Evolutionary conservation across 2,888 invertebrate genomes (phyloP), one percentile per base, ranked within the genome.

Genomic region (Odontocolon sp.): DNA sequence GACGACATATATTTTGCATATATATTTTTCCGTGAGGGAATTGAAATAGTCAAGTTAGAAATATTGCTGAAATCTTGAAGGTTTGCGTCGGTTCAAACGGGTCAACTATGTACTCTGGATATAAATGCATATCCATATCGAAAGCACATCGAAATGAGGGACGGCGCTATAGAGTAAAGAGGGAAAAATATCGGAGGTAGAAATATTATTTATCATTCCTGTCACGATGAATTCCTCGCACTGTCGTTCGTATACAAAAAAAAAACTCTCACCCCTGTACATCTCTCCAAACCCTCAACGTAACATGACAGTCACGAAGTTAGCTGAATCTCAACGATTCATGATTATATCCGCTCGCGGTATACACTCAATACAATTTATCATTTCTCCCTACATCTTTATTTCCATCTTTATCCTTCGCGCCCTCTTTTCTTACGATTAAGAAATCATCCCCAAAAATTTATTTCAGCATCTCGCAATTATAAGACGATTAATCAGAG

Each of bases 301-400:
- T 23, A 42, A 45, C 31, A 47, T 74, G 36, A 63, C 61, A 54
- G 69, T 64, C 69, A 69, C 69, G 33, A 69, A 36, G 59, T 66
- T 66, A 52, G 70, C 36, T 21, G 52, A 70, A 70, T 73, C 61
- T 33, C 26, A 16, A 16, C 40, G 47, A 72, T 38, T 40, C 63
- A 38, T 38, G 66, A 72, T 72, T 28, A 42, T 16, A 57, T 66
- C 23, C 21, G 26, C 28, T n/a, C n/a, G n/a, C 14, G 47, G 50
- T 42, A 36, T 33, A 28, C 38, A 57, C 16, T 52, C 47, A 50
- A 33, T 33, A 45, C 36, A 28, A 66, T 70, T 76, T 45, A 66
- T 76, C 70, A 66, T 61, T 52, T 56, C 6, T 3, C 18, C 11
- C 14, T 26, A 18, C 14, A 36, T 45, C 31, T 26, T n/a, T 3